These are phyloP conservation scores for Aix galericulata DNA, from an alignment of 2,113 vertebrate species.

Conservation along the genomic window DNA sequence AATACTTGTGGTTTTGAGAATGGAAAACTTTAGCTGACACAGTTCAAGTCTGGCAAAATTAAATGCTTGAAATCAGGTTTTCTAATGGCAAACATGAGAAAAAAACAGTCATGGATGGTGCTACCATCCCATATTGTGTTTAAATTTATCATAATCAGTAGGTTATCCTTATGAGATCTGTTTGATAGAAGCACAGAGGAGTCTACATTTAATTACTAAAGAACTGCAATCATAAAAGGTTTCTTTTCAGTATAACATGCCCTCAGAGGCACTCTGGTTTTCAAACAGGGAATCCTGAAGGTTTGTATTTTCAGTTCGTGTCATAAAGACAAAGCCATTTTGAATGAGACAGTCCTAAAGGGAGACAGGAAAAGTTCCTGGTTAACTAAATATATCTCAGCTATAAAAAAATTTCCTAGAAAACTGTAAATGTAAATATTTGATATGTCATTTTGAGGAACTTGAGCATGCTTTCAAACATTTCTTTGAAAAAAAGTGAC, in stretches of 20 bases:
- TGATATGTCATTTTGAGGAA: not conserved
- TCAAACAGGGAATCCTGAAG: not conserved
- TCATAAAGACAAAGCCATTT: not conserved
- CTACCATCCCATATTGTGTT: not conserved
- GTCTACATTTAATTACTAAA: not conserved
- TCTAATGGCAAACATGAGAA: not conserved
- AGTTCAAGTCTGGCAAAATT: not conserved
- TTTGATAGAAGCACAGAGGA: not conserved
- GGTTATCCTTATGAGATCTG: not conserved
- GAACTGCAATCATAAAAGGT: not conserved
- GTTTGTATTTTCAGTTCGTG: not conserved
- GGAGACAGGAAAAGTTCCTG: not conserved
- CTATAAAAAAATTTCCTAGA: not conserved
- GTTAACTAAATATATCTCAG: not conserved
- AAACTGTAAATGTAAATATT: not conserved
- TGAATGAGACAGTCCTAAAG: not conserved
- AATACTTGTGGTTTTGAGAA: slow-evolving; percentile 49
- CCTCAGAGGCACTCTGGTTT: not conserved
- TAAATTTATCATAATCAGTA: not conserved
- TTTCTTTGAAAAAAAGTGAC: not conserved
- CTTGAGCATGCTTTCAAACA: not conserved
- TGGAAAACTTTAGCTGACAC: slow-evolving; percentile 39
- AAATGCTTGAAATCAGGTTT: slow-evolving; percentile 12
- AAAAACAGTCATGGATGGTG: not conserved
- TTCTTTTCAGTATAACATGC: not conserved